Evolutionary conservation across 1,140 invertebrate species (phyloP).

Genomic region (Scaptomyza graminum): DNA sequence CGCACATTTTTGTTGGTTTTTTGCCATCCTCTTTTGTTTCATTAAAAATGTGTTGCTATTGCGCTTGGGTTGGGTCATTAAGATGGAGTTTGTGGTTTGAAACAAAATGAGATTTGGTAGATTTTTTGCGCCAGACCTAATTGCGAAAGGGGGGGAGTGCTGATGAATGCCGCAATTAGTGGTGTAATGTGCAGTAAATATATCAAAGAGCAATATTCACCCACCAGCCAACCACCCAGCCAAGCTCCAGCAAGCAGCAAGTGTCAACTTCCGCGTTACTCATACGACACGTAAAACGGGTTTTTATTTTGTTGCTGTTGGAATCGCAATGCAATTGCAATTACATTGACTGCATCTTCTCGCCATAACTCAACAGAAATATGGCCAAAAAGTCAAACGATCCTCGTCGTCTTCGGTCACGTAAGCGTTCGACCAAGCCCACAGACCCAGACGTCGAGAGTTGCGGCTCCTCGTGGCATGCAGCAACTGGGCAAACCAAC

Average conservation of each 20-base stretch:
- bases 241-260: constrained; percentile 23
- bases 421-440: constrained; percentile 77
- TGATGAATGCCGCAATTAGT: constrained; percentile 66
- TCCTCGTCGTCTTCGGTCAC: constrained; percentile 67
- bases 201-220: constrained; percentile 71
- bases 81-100: constrained; percentile 29
- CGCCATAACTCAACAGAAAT: constrained; percentile 74
- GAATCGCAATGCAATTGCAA: constrained; percentile 12
- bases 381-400: constrained; percentile 80
- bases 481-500: constrained; percentile 24
- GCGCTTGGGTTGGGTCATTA: constrained; percentile 60
- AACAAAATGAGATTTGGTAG: constrained; percentile 58
- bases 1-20: constrained; percentile 4
- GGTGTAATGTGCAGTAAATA: constrained; percentile 66
- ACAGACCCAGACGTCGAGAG: constrained; percentile 46
- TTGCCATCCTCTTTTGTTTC: constrained; percentile 14
- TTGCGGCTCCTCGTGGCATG: constrained; percentile 14
- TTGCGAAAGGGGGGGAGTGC: constrained; percentile 18
- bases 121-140: constrained; percentile 34
- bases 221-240: constrained; percentile 50
- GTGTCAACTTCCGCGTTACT: constrained; percentile 81
- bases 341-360: constrained; percentile 65
- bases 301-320: constrained; percentile 25
- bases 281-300: constrained; percentile 68
- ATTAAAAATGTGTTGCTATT: constrained; percentile 23